A percentile compares a stretch with the other conserved stretches of the same genome.
Conservation (phyloP, 2,888 invertebrate genomes). For the Caenorhabditis japonica region DNA sequence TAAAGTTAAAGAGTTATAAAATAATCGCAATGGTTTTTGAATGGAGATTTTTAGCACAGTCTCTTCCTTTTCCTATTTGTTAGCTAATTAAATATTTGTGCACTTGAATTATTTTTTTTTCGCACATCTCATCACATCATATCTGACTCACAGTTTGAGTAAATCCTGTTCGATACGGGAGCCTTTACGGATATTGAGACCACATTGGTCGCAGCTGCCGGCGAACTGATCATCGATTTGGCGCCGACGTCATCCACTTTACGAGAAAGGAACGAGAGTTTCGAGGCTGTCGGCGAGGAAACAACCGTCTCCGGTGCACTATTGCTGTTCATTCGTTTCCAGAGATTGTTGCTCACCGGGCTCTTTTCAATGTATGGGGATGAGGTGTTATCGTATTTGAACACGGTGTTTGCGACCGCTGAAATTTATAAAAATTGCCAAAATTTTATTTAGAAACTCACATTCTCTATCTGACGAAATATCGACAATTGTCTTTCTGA, state of each 20-base stretch:
- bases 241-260: constrained; percentile 50
- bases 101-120: constrained; percentile 23
- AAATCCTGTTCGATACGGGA: constrained; percentile 36
- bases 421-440: constrained; percentile 16
- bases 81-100: constrained; percentile 50
- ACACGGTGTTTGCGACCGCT: constrained; percentile 46
- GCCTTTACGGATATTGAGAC: constrained; percentile 53
- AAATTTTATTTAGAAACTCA: constrained; percentile 7
- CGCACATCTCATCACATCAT: neutral
- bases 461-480: constrained; percentile 37
- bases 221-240: constrained; percentile 40
- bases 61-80: no score
- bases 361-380: constrained; percentile 9
- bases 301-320: constrained; percentile 28
- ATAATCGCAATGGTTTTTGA: no score
- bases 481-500: constrained; percentile 45
- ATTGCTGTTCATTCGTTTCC: constrained; percentile 29
- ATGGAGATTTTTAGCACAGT: no score
- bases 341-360: constrained; percentile 31
- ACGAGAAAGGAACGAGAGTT: constrained; percentile 35
- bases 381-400: constrained; percentile 45
- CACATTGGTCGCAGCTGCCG: constrained; percentile 28
- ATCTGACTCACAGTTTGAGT: constrained; percentile 51
- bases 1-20: no score
- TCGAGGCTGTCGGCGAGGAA: constrained; percentile 25